Evolutionary conservation across 2,797 vertebrate genomes (phyloP), one percentile per base, ranked within the genome.

Genomic region (Urosaurus nigricauda): DNA sequence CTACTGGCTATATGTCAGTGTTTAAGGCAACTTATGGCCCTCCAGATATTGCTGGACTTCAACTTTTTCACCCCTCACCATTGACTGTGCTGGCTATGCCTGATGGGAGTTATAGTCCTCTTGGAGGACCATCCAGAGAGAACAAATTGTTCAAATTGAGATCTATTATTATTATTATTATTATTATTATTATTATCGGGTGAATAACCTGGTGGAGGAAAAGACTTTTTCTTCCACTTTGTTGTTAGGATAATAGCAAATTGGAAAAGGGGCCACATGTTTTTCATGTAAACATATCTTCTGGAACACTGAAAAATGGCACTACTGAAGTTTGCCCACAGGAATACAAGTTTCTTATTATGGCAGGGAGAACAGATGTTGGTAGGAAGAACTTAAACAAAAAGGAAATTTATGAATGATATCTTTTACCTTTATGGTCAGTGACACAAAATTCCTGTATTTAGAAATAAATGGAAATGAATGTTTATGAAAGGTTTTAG

Each of bases 321-420:
- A 21, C 4, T 2, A 68, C 8, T 51, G 47, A 16, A 84, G 51
- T 0, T 9, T 90, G 6, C 26, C 5, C 68, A 81, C 51, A 75
- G 17, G 65, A 83, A 24, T 51, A 0, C 0, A 0, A 26, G 21
- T 32, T 37, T 0, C 0, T 0, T 35, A 16, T 32, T 37, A 3
- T 26, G 0, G 11, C 24, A 1, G 32, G 1, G 5, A 40, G 58
- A 21, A 29, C 7, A 35, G 11, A 56, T 8, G 71, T 40, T 74
- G 58, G 17, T 21, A 2, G 37, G 40, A 32, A 90, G 2, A 0
- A 7, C 53, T 87, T 84, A 56, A 13, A 29, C 47, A 56, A 58
- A 75, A 77, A 4, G 51, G 68, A 37, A 81, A 77, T 43, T 89
- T 40, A 58, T 83, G 51, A 89, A 82, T 68, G 26, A 68, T 75